Base-by-base conservation (phyloP, 1,140 invertebrate genomes). In the Lycorma delicatula region DNA sequence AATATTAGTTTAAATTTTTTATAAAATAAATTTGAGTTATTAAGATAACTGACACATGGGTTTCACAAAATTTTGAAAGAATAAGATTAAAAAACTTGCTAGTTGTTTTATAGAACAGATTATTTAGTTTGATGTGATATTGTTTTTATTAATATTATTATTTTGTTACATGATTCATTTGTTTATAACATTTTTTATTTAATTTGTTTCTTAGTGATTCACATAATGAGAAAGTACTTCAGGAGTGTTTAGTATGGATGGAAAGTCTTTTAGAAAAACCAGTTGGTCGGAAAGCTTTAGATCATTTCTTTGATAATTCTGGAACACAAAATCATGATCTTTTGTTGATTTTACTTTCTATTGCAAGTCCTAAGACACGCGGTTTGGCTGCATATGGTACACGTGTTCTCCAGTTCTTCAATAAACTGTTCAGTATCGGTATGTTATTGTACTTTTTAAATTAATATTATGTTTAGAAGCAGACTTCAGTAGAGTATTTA, bases 231-330 rank as follows among this genome's bases (percentile, higher is more conserved):
- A 80, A 80, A 50, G 81, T 87, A 34, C 70, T 86, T 5, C 79
- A 82, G 59, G 81, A 84, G 57, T 87, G 82, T 65, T 69, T 88
- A 7, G 79, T 85, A 60, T 93, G 91, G 65, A 87, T 93, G 81
- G 90, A 93, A 71, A 82, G 83, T 60, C 79, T 92, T 49, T 67
- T 95, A 9, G 90, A 93, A 26, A 86, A 86, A 60, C 75, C 83
- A 12, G 76, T 84, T 0, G 91, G 91, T 0, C 80, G 87, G 44
- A 79, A 83, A 64, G 91, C 92, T 0, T 80, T 95, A 62, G 84
- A 89, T 56, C 76, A 81, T 58, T 91, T 94, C 63, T 93, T 93
- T 58, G 63, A 64, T 28, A 36, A 47, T 58, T 78, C 77, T 2
- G 77, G 80, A 1, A 66, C 74, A 58, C 64, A 72, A 71, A 76